Percentiles rank a stretch among this genome's conserved stretches.
phyloP scores from a whole-genome alignment of 2,797 vertebrate species.

The Clarias pachynema region DNA sequence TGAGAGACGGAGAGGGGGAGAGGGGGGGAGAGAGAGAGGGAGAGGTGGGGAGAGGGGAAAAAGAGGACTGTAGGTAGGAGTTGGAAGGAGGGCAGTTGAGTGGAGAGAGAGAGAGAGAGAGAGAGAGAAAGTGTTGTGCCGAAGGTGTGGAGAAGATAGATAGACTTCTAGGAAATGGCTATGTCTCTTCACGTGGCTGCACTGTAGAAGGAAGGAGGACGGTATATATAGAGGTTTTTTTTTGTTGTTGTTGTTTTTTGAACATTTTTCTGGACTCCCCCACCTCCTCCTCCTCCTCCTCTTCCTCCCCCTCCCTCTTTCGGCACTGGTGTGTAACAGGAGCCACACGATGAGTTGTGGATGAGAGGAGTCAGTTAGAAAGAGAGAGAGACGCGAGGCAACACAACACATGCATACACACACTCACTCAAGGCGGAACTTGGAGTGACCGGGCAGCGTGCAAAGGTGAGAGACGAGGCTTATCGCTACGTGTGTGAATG shows the following conservation, averaged over 20 bases:
- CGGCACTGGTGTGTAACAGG: slow-evolving; percentile 69
- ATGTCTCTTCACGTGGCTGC: neutral
- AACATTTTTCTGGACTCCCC: slow-evolving; percentile 69
- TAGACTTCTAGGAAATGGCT: neutral
- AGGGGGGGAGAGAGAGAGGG: slow-evolving; percentile 26
- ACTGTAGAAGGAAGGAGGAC: slow-evolving; percentile 37
- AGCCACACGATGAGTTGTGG: slow-evolving; percentile 72
- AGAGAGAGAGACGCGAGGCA: slow-evolving; percentile 50
- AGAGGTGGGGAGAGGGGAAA: slow-evolving; percentile 42
- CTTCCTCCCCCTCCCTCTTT: slow-evolving; percentile 59
- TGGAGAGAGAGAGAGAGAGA: neutral
- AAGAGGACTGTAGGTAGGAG: slow-evolving; percentile 21
- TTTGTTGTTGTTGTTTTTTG: slow-evolving; percentile 59
- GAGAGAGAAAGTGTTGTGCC: slow-evolving; percentile 47
- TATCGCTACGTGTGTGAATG: slow-evolving; percentile 52
- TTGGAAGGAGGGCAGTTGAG: slow-evolving; percentile 35
- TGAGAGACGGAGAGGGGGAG: slow-evolving; percentile 45
- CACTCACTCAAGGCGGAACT: slow-evolving; percentile 65
- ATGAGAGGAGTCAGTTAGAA: slow-evolving; percentile 72
- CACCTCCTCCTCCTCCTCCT: slow-evolving; percentile 61
- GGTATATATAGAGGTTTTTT: slow-evolving; percentile 41
- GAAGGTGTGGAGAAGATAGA: slow-evolving; percentile 53
- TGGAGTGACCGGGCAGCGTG: slow-evolving; percentile 68
- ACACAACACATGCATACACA: slow-evolving; percentile 63
- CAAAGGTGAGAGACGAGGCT: slow-evolving; percentile 66